These are phyloP conservation scores for Cassiopea andromeda DNA, from an alignment of 30 jellyfish, hydroid and myxozoan species.

Conservation along the genomic window DNA sequence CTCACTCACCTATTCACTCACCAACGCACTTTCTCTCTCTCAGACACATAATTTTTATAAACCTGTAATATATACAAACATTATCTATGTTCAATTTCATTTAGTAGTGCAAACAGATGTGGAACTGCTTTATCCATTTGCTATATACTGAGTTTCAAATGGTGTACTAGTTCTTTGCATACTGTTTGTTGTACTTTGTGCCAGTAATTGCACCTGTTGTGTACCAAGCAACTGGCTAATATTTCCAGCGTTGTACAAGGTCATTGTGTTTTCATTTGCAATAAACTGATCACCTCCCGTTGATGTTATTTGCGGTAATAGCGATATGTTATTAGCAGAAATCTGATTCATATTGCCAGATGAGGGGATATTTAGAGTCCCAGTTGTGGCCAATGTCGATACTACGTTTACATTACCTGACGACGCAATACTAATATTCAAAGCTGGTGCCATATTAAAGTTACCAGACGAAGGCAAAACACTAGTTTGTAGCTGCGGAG, in stretches of 20 bases:
- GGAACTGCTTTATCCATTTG: background rate
- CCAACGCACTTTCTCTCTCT: too few relatives aligned
- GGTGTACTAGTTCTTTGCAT: constrained; percentile 3
- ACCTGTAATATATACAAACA: too few relatives aligned
- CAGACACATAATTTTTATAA: too few relatives aligned
- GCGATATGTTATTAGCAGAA: background rate
- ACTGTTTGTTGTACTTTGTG: background rate
- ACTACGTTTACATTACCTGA: constrained; percentile 23
- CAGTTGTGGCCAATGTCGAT: constrained; percentile 15
- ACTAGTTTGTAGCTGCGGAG: constrained; percentile 44
- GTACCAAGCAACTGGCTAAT: constrained; percentile 12
- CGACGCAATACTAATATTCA: constrained; percentile 12
- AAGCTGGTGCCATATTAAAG: constrained; percentile 14
- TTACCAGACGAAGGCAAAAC: constrained; percentile 33
- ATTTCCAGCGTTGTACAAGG: background rate
- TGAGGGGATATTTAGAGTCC: constrained; percentile 26
- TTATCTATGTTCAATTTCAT: too few relatives aligned
- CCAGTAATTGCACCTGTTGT: constrained; percentile 17
- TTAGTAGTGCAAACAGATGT: too few relatives aligned
- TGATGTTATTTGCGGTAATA: constrained; percentile 21
- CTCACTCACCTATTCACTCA: too few relatives aligned
- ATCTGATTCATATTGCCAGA: constrained; percentile 21
- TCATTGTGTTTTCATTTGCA: constrained; percentile 25
- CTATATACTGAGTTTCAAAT: constrained; percentile 4
- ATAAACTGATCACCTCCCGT: constrained; percentile 26